phyloP scores from a whole-genome alignment of 2,113 vertebrate genomes.

The Nibea albiflora region DNA sequence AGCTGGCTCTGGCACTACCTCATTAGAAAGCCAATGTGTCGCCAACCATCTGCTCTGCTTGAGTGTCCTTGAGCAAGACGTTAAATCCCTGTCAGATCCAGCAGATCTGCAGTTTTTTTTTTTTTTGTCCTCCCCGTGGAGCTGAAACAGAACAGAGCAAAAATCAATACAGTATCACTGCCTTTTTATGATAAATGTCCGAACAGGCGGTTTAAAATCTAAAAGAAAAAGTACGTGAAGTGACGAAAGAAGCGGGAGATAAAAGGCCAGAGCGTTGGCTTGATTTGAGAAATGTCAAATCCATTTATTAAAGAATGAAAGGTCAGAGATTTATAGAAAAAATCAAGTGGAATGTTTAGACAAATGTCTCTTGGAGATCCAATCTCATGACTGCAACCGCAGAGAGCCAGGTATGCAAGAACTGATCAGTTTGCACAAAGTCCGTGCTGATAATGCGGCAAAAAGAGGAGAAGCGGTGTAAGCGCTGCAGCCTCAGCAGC shows the following conservation, averaged over 20 bases:
- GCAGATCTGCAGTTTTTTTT: conserved; percentile 8
- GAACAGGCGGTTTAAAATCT: neutral
- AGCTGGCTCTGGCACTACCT: neutral
- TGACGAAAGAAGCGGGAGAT: neutral
- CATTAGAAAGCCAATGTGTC: conserved; percentile 8
- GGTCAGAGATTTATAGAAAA: neutral
- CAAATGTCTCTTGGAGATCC: neutral
- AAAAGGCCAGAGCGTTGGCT: neutral
- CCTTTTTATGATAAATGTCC: neutral
- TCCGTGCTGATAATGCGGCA: conserved; percentile 11
- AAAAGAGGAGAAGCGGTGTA: neutral
- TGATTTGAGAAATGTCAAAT: conserved; percentile 1
- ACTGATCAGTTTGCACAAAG: conserved; percentile 26
- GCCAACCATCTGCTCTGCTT: neutral
- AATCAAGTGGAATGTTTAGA: neutral
- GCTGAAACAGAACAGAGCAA: neutral
- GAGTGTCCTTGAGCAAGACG: conserved; percentile 42
- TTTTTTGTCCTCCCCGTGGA: neutral
- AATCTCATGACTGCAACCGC: neutral
- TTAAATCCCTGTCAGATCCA: conserved; percentile 28
- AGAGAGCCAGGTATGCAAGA: neutral
- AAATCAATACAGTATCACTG: conserved; percentile 1
- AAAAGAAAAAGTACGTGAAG: neutral
- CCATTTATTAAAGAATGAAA: neutral
- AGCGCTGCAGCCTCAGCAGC: conserved; percentile 36